Evolutionary conservation across 2,113 vertebrate species (phyloP), one percentile per base, ranked within the genome.

Genomic region (Pterocles burchelli): DNA sequence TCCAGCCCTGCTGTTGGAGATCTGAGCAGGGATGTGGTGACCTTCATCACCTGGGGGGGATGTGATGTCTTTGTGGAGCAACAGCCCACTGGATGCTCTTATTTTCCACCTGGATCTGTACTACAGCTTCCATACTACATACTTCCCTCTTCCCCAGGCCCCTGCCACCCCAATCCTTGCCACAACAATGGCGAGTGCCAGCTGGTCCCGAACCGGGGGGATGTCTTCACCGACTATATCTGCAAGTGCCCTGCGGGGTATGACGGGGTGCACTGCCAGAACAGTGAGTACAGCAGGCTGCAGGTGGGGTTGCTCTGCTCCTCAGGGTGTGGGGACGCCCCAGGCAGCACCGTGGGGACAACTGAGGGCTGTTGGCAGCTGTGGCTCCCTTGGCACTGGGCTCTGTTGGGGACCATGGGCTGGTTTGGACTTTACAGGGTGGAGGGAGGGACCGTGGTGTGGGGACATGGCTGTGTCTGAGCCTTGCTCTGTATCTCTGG

Each of bases 151-250:
- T 85, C 21, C 43, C 34, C 95, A 99, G 99, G 99, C 26, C 98
- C 98, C 26, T 99, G 99, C 95, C 97, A 90, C 73, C 99, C 98
- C 11, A 99, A 99, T 96, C 99, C 99, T 45, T 99, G 99, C 93
- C 95, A 96, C 78, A 99, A 99, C 14, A 97, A 98, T 1, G 99
- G 97, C 0, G 90, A 96, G 3, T 99, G 99, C 61, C 97, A 98
- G 94, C 89, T 98, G 71, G 82, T 97, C 12, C 72, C 97, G 1
- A 97, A 98, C 41, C 97, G 99, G 29, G 99, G 99, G 2, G 99
- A 99, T 0, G 98, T 99, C 91, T 99, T 99, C 95, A 98, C 96
- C 0, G 98, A 98, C 63, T 99, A 99, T 67, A 17, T 98, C 96
- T 99, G 99, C 98, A 98, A 97, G 57, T 99, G 99, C 89, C 97